Base-by-base conservation (phyloP, 2,888 invertebrate genomes). In the Branchipolynoe longqiensis region DNA sequence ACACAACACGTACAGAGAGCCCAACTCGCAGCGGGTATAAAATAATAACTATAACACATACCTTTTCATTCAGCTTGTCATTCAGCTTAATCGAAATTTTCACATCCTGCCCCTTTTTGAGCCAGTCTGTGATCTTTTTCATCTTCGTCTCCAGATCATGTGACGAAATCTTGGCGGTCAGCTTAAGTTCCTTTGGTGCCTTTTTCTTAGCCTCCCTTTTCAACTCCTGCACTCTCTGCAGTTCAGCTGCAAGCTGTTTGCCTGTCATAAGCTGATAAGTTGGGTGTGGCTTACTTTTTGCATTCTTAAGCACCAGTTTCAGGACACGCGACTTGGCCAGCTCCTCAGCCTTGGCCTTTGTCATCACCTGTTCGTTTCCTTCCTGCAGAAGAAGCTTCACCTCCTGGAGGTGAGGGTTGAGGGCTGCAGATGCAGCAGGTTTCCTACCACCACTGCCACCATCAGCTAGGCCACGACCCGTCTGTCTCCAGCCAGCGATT, bases 211-310 rank as follows among this genome's bases (percentile, higher is more conserved):
- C 38, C 1, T 18, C 38, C 18, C 69, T 69, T 33, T 69, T 69
- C 18, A 36, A 18, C n/a, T 69, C 69, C 38, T 38, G 69, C 36
- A 69, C 8, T 38, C 38, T 31, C 8, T 69, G 22, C 18, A 33
- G 33, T 14, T 33, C 69, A 18, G 18, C 69, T 22, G 8, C 1
- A 1, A 69, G 38, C 36, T 69, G 36, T 22, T 69, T 33, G 1
- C 69, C 69, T 3, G 69, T 69, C 69, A 69, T 69, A 18, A 69
- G n/a, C 36, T 69, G 18, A 38, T 69, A 69, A 33, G 69, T 69
- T 8, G 69, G 69, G 36, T 36, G 8, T 3, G 69, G 22, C 12
- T 33, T 12, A 69, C 22, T 38, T 33, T 12, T n/a, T 36, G 3
- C 38, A 25, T 69, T 38, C 22, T 36, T 38, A 1, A 33, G 69